Evolutionary conservation across 1,140 invertebrate genomes (phyloP), one percentile per base, ranked within the genome.

Genomic region (Aradophagus sp.): DNA sequence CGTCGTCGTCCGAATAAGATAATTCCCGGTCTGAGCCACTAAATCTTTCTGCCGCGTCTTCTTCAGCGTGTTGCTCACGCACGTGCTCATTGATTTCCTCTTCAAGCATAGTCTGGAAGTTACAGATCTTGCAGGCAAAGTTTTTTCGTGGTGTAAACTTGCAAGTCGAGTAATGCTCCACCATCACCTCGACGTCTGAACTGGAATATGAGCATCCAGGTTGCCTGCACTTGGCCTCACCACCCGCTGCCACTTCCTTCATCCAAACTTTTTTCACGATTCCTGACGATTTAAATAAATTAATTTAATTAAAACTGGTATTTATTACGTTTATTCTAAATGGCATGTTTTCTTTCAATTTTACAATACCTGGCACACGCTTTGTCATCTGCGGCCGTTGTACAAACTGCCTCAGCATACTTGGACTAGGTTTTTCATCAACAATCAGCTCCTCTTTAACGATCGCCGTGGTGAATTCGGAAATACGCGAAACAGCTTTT

Each of bases 401-500:
- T 12, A 85, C 75, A 0, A 79, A 23, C 32, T 75, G 53, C 17
- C 74, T 77, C 75, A 82, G 13, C 32, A 75, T 63, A 36, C 4
- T 27, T 1, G 29, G 4, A 7, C 12, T 32, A 0, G 63, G 41
- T 11, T 55, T 42, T 0, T 55, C 6, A 0, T 68, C 48, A 0
- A 55, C 41, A n/a, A 68, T 39, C 3, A 58, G 3, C 19, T 75
- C 71, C 15, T 75, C 52, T 53, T 77, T 78, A 0, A 77, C 50
- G 0, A 66, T 42, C 0, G 75, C 45, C 10, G 75, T 58, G 0
- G 75, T 77, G 17, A 84, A 80, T 59, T 84, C 78, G 8, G 67
- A 73, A 45, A 86, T 84, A 29, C 76, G 79, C 3, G 74, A 67
- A 2, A 80, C 70, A 4, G 84, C 84, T 59, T 83, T 87, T 56